Conservation (phyloP, 2,797 vertebrate species). For the Forpus xanthops region DNA sequence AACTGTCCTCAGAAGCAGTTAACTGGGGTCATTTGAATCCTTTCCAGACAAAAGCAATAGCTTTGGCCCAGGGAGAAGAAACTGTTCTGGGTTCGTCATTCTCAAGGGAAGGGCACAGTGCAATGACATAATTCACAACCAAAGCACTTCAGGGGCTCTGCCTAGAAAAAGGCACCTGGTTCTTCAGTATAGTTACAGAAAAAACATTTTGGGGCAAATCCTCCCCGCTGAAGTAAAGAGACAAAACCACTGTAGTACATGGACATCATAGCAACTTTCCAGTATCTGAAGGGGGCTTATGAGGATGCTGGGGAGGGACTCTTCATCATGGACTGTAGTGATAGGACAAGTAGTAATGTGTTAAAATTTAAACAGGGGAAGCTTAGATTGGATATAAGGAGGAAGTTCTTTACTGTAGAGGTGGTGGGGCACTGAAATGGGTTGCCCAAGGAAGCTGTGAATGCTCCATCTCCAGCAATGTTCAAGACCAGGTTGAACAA, state of each 20-base stretch:
- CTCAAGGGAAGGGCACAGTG: background rate
- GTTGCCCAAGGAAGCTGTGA: no score
- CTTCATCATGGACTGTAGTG: background rate
- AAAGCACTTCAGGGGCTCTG: background rate
- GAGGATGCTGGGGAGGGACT: background rate
- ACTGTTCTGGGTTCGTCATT: background rate
- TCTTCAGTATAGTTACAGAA: background rate
- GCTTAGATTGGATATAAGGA: no score
- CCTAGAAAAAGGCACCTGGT: background rate
- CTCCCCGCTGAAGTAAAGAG: background rate
- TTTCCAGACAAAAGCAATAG: background rate
- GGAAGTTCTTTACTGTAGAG: no score
- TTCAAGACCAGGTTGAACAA: no score
- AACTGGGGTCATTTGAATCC: background rate
- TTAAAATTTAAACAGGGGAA: no score
- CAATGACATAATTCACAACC: background rate
- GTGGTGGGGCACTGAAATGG: no score
- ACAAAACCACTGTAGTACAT: background rate
- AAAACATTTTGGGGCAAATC: background rate
- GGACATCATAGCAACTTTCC: background rate
- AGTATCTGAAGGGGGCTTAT: background rate
- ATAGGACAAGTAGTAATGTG: no score
- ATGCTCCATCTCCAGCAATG: no score
- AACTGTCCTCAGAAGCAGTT: background rate
- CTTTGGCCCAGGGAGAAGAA: background rate